Percentiles rank a stretch among this genome's conserved stretches.
These are phyloP conservation scores for Enoplolaimus lenunculus DNA, from an alignment of 2,888 invertebrate species.

Conservation along the genomic window DNA sequence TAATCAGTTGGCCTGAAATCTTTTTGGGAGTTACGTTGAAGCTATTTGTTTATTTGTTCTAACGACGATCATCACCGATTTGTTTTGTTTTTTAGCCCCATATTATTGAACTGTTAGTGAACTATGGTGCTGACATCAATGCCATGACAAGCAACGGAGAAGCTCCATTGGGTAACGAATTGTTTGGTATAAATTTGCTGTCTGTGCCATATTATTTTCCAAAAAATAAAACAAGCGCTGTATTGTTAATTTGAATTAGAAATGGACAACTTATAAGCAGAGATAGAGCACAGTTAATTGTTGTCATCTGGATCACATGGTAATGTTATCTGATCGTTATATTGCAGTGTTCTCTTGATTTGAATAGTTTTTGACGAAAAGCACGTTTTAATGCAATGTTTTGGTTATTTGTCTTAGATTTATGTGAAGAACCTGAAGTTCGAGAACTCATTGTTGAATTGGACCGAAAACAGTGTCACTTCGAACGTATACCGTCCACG, in stretches of 20 bases:
- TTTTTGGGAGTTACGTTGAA: neutral
- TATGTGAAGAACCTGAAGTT: slow-evolving; percentile 36
- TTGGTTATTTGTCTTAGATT: slow-evolving; percentile 28
- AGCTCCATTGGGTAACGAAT: slow-evolving; percentile 70
- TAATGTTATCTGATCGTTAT: too few species aligned
- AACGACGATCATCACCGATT: slow-evolving; percentile 6
- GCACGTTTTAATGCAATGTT: too few species aligned
- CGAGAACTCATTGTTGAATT: slow-evolving; percentile 32
- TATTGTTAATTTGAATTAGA: too few species aligned
- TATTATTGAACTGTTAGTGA: slow-evolving; percentile 81
- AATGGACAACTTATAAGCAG: neutral
- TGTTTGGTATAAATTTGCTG: too few species aligned
- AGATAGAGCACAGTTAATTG: too few species aligned
- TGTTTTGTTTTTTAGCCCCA: slow-evolving; percentile 56
- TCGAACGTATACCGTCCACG: slow-evolving; percentile 3
- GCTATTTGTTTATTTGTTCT: neutral
- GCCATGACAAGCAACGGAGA: slow-evolving; percentile 90
- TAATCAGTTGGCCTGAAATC: neutral
- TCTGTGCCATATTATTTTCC: too few species aligned
- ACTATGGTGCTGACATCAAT: slow-evolving; percentile 90
- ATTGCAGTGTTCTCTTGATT: too few species aligned
- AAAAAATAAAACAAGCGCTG: too few species aligned
- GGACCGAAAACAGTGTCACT: slow-evolving; percentile 7
- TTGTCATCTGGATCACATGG: too few species aligned
- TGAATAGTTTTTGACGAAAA: too few species aligned